Evolutionary conservation across 2,113 vertebrate genomes (phyloP), one percentile per base, ranked within the genome.

Genomic region (Ciconia stormi): DNA sequence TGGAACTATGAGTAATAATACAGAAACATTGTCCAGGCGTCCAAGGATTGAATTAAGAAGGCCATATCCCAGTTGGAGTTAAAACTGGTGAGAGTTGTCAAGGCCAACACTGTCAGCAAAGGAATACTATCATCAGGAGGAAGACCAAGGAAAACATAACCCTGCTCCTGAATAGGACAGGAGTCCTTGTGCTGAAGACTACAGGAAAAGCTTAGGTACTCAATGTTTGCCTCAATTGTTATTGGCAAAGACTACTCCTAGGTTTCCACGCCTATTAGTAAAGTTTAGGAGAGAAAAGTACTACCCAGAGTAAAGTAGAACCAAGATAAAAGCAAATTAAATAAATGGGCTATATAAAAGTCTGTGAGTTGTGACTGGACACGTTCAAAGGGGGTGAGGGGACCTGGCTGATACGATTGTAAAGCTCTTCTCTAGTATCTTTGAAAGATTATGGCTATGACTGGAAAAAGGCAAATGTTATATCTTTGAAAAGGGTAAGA

Each of bases 1-100:
- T 92, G 52, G 22, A 88, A 34, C 58, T 85, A 46, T 73, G 59
- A 91, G 59, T 91, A 93, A 62, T 84, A 93, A 73, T 44, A 70
- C 18, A 61, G 71, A 86, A 95, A 55, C 23, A 38, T 23, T 76
- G 83, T 77, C 83, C 32, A 91, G 79, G n/a, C 13, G 56, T 80
- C 34, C 53, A 91, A 86, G 7, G 71, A 76, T 22, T 91, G 53
- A 86, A 92, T 79, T 87, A 93, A 96, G 72, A 93, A 86, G 38
- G 55, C 62, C 58, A 34, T 50, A 94, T 47, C 71, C 53, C 83
- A 86, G n/a, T n/a, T 91, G 76, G 89, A 92, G 40, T 56, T 59
- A 72, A 91, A 89, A 92, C 19, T 80, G 40, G 22, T 83, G 32
- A 94, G 26, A 7, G 44, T 53, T 90, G n/a, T 79, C 91, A 79